Conservation (phyloP, 2,888 invertebrate genomes). For the Laspeyria flexula region DNA sequence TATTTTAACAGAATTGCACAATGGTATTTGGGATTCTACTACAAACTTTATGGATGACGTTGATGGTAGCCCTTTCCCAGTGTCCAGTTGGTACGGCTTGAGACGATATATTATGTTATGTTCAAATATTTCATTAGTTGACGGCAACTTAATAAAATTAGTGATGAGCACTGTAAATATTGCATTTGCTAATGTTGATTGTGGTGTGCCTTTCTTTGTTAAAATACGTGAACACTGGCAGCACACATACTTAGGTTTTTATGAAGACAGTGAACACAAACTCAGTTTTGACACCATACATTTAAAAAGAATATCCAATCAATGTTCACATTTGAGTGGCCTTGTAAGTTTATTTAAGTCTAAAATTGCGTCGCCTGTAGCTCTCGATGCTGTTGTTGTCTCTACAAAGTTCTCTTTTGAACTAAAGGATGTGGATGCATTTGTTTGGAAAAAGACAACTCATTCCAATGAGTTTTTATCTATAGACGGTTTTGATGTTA, state of each 20-base stretch:
- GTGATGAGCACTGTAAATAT: conserved; percentile 93
- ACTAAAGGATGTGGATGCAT: conserved; percentile 86
- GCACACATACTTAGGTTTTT: conserved; percentile 92
- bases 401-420: conserved; percentile 92
- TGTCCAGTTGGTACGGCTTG: conserved; percentile 92
- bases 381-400: conserved; percentile 88
- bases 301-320: conserved; percentile 91
- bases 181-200: conserved; percentile 92
- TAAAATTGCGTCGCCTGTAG: conserved; percentile 90
- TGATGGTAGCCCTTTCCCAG: conserved; percentile 83
- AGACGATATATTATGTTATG: conserved; percentile 93
- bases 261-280: conserved; percentile 90
- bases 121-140: conserved; percentile 87
- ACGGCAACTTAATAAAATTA: conserved; percentile 91
- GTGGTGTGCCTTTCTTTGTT: conserved; percentile 94
- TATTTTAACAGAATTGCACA: conserved; percentile 78
- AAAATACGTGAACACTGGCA: conserved; percentile 94
- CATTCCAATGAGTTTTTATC: conserved; percentile 78
- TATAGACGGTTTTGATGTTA: conserved; percentile 80
- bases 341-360: conserved; percentile 95
- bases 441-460: conserved; percentile 87
- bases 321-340: conserved; percentile 93
- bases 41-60: conserved; percentile 71
- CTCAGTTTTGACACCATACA: conserved; percentile 97
- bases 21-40: conserved; percentile 75